Evolutionary conservation across 2,113 vertebrate genomes (phyloP).

Genomic region (Loxodonta africana): DNA sequence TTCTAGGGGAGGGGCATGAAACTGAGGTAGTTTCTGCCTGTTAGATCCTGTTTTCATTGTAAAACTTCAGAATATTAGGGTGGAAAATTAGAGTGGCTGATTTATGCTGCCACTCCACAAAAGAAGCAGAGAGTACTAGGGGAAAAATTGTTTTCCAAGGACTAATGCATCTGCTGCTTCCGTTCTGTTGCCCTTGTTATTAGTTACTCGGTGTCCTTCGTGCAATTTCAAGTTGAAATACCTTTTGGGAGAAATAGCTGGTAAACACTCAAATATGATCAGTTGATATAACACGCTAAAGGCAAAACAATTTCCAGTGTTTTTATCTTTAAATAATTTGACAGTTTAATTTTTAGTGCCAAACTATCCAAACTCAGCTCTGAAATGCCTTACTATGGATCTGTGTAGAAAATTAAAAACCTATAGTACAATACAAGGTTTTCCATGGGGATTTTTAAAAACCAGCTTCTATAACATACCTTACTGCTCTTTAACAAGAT

Average conservation of each 20-base stretch:
- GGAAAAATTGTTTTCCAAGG: neutral
- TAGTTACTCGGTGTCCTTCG: neutral
- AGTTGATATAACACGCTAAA: constrained; percentile 42
- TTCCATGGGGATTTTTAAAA: constrained; percentile 26
- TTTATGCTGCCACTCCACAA: neutral
- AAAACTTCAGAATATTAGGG: constrained; percentile 7
- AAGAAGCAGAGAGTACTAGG: neutral
- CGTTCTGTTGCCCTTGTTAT: constrained; percentile 25
- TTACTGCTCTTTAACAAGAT: constrained; percentile 6
- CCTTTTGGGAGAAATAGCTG: constrained; percentile 26
- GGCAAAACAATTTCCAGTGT: constrained; percentile 39
- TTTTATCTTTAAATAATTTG: constrained; percentile 1
- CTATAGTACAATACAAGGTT: neutral
- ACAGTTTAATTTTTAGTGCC: constrained; percentile 43
- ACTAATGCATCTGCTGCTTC: neutral
- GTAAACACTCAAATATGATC: constrained; percentile 32
- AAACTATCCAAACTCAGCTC: neutral
- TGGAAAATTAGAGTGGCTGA: constrained; percentile 38
- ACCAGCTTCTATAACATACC: constrained; percentile 31
- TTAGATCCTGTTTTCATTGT: constrained; percentile 36
- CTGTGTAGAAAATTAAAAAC: constrained; percentile 19
- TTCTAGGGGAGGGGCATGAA: constrained; percentile 24
- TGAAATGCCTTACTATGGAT: constrained; percentile 10
- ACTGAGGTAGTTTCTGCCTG: constrained; percentile 21
- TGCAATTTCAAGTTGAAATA: constrained; percentile 31